phyloP scores from a whole-genome alignment of 2,113 vertebrate species.

The Pedetes capensis region DNA sequence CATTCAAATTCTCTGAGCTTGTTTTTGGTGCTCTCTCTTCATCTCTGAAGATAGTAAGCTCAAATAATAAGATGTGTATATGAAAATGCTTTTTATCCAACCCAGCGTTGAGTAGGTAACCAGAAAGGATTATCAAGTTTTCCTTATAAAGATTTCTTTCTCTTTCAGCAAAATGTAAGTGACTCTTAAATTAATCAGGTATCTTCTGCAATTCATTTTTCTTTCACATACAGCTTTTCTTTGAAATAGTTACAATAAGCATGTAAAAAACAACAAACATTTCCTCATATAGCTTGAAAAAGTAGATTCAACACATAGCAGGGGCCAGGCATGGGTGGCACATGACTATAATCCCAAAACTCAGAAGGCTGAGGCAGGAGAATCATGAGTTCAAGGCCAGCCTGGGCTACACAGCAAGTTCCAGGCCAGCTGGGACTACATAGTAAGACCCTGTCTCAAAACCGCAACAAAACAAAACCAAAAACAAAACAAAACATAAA shows the following conservation, averaged over 20 bases:
- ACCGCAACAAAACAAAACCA: neutral
- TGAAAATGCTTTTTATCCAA: neutral
- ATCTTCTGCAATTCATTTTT: neutral
- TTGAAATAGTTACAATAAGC: neutral
- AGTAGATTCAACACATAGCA: neutral
- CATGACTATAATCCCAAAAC: neutral
- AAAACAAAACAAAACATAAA: neutral
- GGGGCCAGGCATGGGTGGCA: neutral
- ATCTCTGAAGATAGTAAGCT: neutral
- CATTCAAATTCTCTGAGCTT: conserved; percentile 45
- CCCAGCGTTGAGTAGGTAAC: neutral
- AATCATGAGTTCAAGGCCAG: neutral
- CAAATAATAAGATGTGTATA: conserved; percentile 36
- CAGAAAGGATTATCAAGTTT: conserved; percentile 2
- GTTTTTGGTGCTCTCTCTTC: neutral
- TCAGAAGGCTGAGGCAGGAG: neutral
- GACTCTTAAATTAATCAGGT: conserved; percentile 23
- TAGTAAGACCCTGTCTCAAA: neutral
- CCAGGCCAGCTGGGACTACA: neutral
- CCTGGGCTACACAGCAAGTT: neutral
- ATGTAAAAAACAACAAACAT: neutral
- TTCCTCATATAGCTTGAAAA: conserved; percentile 7
- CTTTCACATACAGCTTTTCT: neutral
- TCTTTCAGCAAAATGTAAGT: conserved; percentile 39
- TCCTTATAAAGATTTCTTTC: conserved; percentile 36